These are phyloP conservation scores for Urosaurus nigricauda DNA, from an alignment of 2,797 vertebrate genomes.

Conservation along the genomic window DNA sequence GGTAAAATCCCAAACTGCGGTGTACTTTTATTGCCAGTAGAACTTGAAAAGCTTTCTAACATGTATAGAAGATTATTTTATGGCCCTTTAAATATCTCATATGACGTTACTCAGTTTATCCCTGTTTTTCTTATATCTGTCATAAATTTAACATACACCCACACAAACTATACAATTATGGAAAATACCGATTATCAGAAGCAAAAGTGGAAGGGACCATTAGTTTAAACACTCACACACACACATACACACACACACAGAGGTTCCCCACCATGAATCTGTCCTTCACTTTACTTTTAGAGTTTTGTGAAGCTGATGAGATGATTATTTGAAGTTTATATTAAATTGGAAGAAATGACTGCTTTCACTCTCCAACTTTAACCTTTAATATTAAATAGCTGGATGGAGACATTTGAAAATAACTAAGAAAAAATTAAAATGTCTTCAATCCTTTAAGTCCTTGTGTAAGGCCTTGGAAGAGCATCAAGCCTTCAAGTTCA, in stretches of 20 bases:
- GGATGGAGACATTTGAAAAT: conserved; percentile 34
- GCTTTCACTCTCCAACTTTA: conserved; percentile 3
- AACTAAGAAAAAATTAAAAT: conserved; percentile 41
- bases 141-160: background rate
- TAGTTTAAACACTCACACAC: conserved; percentile 52
- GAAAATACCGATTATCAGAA: conserved; percentile 65
- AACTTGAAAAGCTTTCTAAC: conserved; percentile 57
- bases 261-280: conserved; percentile 60
- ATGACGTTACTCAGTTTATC: background rate
- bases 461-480: conserved; percentile 30
- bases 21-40: conserved; percentile 40
- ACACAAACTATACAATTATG: conserved; percentile 56
- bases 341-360: conserved; percentile 64
- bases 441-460: conserved; percentile 43
- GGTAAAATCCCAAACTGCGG: conserved; percentile 45
- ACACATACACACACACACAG: conserved; percentile 45
- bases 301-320: conserved; percentile 52
- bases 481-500: conserved; percentile 20
- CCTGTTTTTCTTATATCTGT: background rate
- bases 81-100: background rate
- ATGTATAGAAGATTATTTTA: conserved; percentile 65
- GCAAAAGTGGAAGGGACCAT: conserved; percentile 45
- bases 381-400: conserved; percentile 21
- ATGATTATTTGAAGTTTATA: conserved; percentile 63
- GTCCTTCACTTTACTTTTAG: conserved; percentile 66